Percentiles rank a stretch among this genome's conserved stretches.
phyloP scores from a whole-genome alignment of 2,797 vertebrate genomes.

The Poeciliopsis gracilis region DNA sequence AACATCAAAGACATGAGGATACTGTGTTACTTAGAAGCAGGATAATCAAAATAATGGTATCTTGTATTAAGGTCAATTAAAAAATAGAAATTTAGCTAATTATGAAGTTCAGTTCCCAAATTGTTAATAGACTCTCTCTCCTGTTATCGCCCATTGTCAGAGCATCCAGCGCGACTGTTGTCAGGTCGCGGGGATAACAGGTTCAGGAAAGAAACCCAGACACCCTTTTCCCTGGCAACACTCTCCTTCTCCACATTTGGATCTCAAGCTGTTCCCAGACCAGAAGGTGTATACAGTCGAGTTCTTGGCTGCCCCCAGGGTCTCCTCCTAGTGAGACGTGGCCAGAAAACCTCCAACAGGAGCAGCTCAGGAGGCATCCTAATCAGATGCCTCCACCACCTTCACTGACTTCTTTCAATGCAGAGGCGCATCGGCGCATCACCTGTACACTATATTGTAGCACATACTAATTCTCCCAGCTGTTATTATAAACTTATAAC shows the following conservation, averaged over 20 bases:
- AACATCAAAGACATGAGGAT: background rate
- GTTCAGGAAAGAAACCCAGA: background rate
- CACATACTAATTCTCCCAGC: background rate
- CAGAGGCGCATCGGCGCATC: background rate
- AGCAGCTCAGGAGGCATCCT: conserved; percentile 3
- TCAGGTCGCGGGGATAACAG: background rate
- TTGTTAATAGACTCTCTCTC: background rate
- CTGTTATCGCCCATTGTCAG: background rate
- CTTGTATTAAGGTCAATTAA: background rate
- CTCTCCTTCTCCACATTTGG: conserved; percentile 1
- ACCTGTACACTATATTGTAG: background rate
- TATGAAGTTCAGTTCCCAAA: background rate
- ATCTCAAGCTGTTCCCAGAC: background rate
- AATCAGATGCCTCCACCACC: background rate
- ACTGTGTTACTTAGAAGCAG: background rate
- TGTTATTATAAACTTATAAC: background rate
- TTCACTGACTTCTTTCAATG: background rate
- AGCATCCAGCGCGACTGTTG: background rate
- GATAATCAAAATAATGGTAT: background rate
- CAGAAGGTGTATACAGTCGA: background rate
- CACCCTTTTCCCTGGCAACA: background rate
- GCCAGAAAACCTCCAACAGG: background rate
- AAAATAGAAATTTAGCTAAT: background rate
- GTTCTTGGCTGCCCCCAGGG: background rate
- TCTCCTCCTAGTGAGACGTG: background rate